Evolutionary conservation across 2,888 invertebrate species (phyloP).

Genomic region (Acrocera orbiculus): DNA sequence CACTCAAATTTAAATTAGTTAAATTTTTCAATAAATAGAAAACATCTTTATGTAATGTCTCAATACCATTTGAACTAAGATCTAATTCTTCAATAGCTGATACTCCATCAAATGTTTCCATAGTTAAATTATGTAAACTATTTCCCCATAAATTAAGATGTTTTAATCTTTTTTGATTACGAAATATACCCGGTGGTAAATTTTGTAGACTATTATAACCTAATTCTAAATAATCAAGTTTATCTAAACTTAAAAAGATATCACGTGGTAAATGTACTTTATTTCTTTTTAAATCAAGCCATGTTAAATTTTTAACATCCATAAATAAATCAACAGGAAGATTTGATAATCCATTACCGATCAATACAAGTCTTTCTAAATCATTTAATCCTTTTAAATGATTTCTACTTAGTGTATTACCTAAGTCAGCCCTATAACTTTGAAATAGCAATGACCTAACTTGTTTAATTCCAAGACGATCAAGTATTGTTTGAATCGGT

Average conservation of each 20-base stretch:
- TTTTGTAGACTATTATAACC: slow-evolving; percentile 45
- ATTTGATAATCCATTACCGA: slow-evolving; percentile 41
- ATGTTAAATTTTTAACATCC: slow-evolving; percentile 41
- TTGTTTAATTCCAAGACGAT: slow-evolving; percentile 23
- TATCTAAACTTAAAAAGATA: slow-evolving; percentile 38
- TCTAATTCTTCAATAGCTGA: slow-evolving; percentile 46
- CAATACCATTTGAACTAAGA: slow-evolving; percentile 46
- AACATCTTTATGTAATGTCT: slow-evolving; percentile 39
- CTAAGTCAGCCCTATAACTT: slow-evolving; percentile 33
- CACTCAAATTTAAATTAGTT: slow-evolving; percentile 43
- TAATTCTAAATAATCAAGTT: slow-evolving; percentile 43
- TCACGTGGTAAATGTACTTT: slow-evolving; percentile 38
- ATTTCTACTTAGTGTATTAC: slow-evolving; percentile 34
- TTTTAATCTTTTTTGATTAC: slow-evolving; percentile 38
- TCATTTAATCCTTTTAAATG: slow-evolving; percentile 41
- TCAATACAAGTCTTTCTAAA: slow-evolving; percentile 38
- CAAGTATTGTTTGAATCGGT: slow-evolving; percentile 28
- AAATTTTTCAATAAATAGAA: slow-evolving; percentile 45
- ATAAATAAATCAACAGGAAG: slow-evolving; percentile 43
- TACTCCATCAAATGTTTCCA: slow-evolving; percentile 44
- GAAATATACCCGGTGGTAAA: slow-evolving; percentile 43
- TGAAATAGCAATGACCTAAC: slow-evolving; percentile 35
- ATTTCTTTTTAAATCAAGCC: slow-evolving; percentile 45
- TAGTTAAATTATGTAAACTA: slow-evolving; percentile 42
- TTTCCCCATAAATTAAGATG: slow-evolving; percentile 53